Base-by-base conservation (phyloP, 2,797 vertebrate genomes). In the Champsocephalus esox region DNA sequence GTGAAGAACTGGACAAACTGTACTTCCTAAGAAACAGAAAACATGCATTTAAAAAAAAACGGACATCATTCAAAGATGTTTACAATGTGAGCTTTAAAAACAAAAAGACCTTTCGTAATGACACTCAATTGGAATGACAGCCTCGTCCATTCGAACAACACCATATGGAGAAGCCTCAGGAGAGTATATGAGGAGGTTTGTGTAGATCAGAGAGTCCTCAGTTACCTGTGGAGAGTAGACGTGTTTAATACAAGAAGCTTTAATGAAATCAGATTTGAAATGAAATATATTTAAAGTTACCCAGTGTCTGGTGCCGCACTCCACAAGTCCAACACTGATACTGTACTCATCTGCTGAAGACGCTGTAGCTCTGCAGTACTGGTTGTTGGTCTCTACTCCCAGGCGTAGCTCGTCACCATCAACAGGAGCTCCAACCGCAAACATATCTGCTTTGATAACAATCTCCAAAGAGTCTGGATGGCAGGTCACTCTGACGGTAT, bases 81-180 rank as follows among this genome's bases (percentile, higher is more conserved):
- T 43, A 41, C 34, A 32, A 51, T 1, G 32, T 0, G 0, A 1
- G 0, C 1, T 44, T 57, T 3, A 38, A 6, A 38, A 38, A 38
- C 8, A 7, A 19, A 19, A 3, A 24, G 10, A 95, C 95, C 94
- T 94, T 44, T 77, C 49, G 17, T 95, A 95, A 5, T 92, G 90
- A 65, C 94, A 95, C 70, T 94, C 92, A 4, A 95, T 74, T 6
- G 93, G 93, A 78, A 95, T 75, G 1, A 93, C 89, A 0, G 90
- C 91, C 41, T 88, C 84, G 0, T 94, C 92, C 88, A 92, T 92
- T 11, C 92, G 79, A 41, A 93, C 80, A n/a, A 95, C n/a, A 0
- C 92, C 92, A 1, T 87, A 78, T 12, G 73, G 48, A 56, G 91
- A 86, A 9, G 65, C 11, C 17, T 9, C 16, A 1, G 94, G 94